Conservation (phyloP, 23 tunicate genomes). For the Corella eumyota region DNA sequence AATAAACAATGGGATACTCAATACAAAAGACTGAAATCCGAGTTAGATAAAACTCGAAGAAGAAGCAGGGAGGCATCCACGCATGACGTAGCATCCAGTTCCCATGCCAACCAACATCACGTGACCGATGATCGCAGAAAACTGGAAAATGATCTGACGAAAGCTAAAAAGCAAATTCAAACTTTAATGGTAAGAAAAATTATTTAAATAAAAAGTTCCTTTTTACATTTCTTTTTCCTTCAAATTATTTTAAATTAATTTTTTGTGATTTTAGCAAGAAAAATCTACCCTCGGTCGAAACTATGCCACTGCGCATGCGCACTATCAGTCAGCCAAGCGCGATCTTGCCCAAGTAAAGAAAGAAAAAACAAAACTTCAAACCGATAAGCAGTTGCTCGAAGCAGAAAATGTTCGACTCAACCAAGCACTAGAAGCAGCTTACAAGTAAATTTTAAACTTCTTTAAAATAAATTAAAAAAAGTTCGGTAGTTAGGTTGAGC, state of each 20-base stretch:
- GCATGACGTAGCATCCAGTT: not conserved
- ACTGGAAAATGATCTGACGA: constrained; percentile 3
- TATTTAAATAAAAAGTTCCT: too few species aligned
- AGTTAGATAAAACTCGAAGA: constrained; percentile 2
- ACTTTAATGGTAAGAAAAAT: constrained; percentile 9
- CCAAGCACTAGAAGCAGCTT: constrained; percentile 55
- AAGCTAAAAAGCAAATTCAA: constrained; percentile 22
- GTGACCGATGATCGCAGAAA: constrained; percentile 3
- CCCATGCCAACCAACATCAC: not conserved
- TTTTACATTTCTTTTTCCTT: too few species aligned
- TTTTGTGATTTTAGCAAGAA: constrained; percentile 17
- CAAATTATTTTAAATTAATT: not conserved
- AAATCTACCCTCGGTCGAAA: constrained; percentile 14
- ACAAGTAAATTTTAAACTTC: constrained; percentile 24
- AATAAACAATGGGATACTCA: constrained; percentile 58
- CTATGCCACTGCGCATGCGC: constrained; percentile 31
- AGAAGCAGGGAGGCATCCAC: not conserved
- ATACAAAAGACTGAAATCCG: constrained; percentile 27
- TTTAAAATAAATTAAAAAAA: too few species aligned
- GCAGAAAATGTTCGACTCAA: constrained; percentile 43
- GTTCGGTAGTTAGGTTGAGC: too few species aligned
- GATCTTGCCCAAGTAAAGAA: constrained; percentile 28
- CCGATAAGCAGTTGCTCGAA: constrained; percentile 34
- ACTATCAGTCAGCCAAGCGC: constrained; percentile 15
- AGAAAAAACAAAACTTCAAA: constrained; percentile 13